These are phyloP conservation scores for Manis javanica DNA, from an alignment of 2,797 vertebrate species.

Conservation along the genomic window DNA sequence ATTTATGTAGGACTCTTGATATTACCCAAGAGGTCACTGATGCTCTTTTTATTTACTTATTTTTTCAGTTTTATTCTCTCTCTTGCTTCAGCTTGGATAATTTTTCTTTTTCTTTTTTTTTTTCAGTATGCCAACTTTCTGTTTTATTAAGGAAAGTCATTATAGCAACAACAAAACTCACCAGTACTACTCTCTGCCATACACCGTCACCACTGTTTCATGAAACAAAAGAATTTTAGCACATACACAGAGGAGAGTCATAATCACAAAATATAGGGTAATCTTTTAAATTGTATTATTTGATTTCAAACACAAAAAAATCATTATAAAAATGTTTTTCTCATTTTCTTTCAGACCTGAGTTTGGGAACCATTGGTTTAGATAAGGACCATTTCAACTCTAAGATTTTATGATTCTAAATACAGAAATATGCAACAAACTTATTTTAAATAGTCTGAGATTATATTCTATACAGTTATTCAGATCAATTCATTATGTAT, in stretches of 20 bases:
- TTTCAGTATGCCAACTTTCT: background rate
- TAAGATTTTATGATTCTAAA: conserved; percentile 3
- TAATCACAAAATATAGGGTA: background rate
- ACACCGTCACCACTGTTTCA: background rate
- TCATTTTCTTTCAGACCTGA: background rate
- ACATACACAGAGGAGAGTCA: background rate
- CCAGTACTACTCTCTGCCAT: background rate
- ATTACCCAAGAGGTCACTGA: background rate
- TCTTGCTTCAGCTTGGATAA: background rate
- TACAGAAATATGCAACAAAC: background rate
- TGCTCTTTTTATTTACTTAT: background rate
- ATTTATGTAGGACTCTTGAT: background rate
- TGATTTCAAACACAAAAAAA: background rate
- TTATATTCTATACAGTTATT: background rate
- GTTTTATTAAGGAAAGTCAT: background rate
- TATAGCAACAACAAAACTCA: background rate
- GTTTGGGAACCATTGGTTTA: background rate
- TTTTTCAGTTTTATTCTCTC: background rate
- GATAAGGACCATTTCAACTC: background rate
- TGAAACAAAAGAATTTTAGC: conserved; percentile 46
- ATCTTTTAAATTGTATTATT: background rate
- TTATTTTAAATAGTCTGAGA: background rate
- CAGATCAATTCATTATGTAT: background rate
- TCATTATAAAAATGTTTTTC: background rate
- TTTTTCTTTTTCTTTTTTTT: no score